Base-by-base conservation (phyloP, 2,888 invertebrate genomes). In the Bembecia ichneumoniformis region DNA sequence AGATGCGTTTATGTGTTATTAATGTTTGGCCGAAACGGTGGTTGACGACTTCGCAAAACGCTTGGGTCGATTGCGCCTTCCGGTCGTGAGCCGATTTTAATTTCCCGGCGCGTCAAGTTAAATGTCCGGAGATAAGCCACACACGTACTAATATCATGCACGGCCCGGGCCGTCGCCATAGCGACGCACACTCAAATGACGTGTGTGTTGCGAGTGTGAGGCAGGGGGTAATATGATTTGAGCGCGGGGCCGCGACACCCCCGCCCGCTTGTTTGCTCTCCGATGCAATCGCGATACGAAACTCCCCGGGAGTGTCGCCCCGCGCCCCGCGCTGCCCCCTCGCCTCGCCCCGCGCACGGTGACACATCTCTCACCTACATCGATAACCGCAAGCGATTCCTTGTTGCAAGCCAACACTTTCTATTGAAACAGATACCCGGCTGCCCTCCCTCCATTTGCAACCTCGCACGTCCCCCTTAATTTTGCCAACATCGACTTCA, bases 141-240 rank as follows among this genome's bases (percentile, higher is more conserved):
- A 74, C 77, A 78, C 80, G 81, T 74, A 82, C 83, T 86, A 86
- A 86, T 86, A 81, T 86, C 80, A 86, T 84, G 86, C 84, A 84
- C 77, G 82, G 77, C 89, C 90, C 89, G 89, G 90, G 89, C 89
- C 81, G 90, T 90, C 88, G 88, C 89, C 90, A 88, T 89, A 87
- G 90, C 89, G 89, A 90, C 90, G 89, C 88, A 88, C 88, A 87
- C 89, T 88, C 88, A 89, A 89, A 90, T 90, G 90, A 90, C 90
- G 90, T 90, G 90, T 90, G 90, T 73, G 78, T 75, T 63, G 77
- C 66, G 66, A 59, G 64, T 58, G 35, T 60, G 67, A 71, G 74
- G 82, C 71, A 64, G 80, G 83, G 82, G 86, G 86, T 86, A 84
- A 86, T 84, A 87, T 86, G 86, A 86, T 86, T 86, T 86, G 83